These are phyloP conservation scores for Bothrops alternatus DNA, from an alignment of 2,797 vertebrate species.

Conservation along the genomic window DNA sequence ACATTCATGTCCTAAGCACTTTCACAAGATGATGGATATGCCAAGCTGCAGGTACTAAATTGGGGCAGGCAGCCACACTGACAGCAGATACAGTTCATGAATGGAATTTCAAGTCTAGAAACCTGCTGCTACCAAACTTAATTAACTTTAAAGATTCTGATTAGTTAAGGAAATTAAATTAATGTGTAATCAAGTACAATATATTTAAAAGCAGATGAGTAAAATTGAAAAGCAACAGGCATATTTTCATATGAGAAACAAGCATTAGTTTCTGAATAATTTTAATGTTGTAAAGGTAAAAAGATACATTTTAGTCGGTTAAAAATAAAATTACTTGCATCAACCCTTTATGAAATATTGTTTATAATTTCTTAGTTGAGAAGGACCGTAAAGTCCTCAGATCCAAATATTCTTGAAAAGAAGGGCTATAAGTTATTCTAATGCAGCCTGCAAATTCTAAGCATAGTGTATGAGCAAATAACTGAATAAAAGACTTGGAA, in stretches of 20 bases:
- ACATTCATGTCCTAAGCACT: not conserved
- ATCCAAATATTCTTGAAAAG: not conserved
- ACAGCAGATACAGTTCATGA: not conserved
- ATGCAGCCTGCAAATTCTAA: not conserved
- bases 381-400: too few species aligned
- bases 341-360: not conserved
- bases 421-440: not conserved
- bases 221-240: not conserved
- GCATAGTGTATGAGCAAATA: too few species aligned
- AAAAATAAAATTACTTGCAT: not conserved
- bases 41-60: not conserved
- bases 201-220: not conserved
- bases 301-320: not conserved
- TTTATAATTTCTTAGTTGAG: not conserved
- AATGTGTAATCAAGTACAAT: not conserved
- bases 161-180: not conserved
- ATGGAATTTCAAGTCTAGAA: not conserved
- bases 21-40: not conserved
- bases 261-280: not conserved
- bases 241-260: not conserved
- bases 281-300: not conserved
- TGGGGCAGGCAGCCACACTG: not conserved
- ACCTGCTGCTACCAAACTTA: not conserved
- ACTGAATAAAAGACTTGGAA: too few species aligned
- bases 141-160: not conserved